Base-by-base conservation (phyloP, 2,113 vertebrate species). In the Lepus americanus region DNA sequence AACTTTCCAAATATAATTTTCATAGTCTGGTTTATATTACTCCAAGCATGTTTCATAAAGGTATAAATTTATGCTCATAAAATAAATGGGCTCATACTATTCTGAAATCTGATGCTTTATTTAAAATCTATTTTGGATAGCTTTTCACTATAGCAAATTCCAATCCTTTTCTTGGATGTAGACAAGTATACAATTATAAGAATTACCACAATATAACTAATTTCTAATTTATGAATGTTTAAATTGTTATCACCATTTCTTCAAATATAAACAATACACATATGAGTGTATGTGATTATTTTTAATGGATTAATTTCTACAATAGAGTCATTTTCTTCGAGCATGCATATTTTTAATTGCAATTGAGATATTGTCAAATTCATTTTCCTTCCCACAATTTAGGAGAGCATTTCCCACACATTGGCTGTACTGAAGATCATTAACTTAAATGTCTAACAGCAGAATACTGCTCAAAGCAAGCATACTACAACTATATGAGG, bases 1-100 rank as follows among this genome's bases (percentile, higher is more conserved):
- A 77, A 85, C 9, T 77, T 81, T 80, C 27, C 14, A 88, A 64
- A 94, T 29, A 81, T 88, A 84, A 19, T 80, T 51, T 61, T 90
- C 29, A 67, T 85, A 44, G 17, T 87, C 44, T 69, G 22, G 17
- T 86, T 89, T 82, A 49, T 61, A n/a, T 80, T 61, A 78, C 11
- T 81, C 14, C 16, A 81, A 25, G 49, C 4, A 49, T 88, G 29
- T 59, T 87, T 72, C 49, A 53, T 33, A 14, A 19, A 51, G 66
- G 3, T 78, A 1, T 70, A 89, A 53, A 36, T 78, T 29, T 78
- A 31, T 78, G 55, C 16, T 78, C 63, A 89, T 13, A 29, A 73
- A 92, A 72, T 55, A 87, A 74, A 22, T 76, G 36, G 20, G 36
- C 72, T 85, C 19, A 84, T n/a, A 67, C 6, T 81, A 3, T 69